Evolutionary conservation across 1,140 invertebrate genomes (phyloP), one percentile per base, ranked within the genome.

Genomic region (Penaeus japonicus): DNA sequence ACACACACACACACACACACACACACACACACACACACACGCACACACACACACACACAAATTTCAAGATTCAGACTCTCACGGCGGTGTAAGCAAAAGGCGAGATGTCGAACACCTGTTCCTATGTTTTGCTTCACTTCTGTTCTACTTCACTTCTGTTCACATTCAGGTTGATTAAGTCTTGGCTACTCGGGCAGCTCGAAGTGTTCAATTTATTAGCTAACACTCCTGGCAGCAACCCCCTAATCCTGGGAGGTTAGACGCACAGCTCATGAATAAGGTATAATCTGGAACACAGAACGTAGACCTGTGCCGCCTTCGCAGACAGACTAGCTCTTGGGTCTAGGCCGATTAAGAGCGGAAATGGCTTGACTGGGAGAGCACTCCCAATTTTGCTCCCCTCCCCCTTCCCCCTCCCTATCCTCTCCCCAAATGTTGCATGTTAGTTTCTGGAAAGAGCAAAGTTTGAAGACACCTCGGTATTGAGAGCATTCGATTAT

Each of bases 361-460:
- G 65, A 84, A 84, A 70, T 47, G 59, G 59, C 35, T n/a, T 47
- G 82, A 39, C 30, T 22, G 59, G 27, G 32, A 53, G 82, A 84
- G 47, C 82, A n/a, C 35, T 84, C 62, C 82, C 82, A 84, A 84
- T 84, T 84, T 89, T 75, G 59, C 62, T 32, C 54, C 78, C 73
- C 15, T 86, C 57, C 73, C 57, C 62, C 59, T 20, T 53, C 57
- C 75, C 55, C 59, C 32, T 24, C 80, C 79, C 54, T 86, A 2
- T 47, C 70, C 82, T 65, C 84, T 70, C 78, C 39, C 47, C 57
- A 87, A 87, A 87, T 87, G 86, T 87, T 82, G 62, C 86, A 87
- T 83, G 80, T 81, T 87, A 82, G 79, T 87, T 87, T 87, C 78
- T 81, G 85, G 85, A 87, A 87, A 87, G 85, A 81, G 59, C 22